These are phyloP conservation scores for Numenius arquata DNA, from an alignment of 2,113 vertebrate species.

Conservation along the genomic window DNA sequence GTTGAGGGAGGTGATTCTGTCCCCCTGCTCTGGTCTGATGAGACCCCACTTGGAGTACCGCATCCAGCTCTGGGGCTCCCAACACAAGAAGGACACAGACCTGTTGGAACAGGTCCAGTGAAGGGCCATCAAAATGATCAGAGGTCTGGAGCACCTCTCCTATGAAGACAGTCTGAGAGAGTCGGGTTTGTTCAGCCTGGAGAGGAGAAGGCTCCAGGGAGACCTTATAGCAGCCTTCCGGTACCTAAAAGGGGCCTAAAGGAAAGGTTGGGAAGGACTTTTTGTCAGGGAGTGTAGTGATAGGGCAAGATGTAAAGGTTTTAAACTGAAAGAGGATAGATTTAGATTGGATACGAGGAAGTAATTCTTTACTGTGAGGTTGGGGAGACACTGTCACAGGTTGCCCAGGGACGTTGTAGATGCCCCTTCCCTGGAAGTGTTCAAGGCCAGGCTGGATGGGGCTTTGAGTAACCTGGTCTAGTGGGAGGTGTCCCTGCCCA, in stretches of 20 bases:
- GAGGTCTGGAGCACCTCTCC: not conserved
- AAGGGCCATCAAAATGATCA: not conserved
- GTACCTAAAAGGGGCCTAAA: not conserved
- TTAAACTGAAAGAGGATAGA: not conserved
- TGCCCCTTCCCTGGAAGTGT: not conserved
- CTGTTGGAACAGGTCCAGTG: not conserved
- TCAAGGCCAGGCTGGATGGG: not conserved
- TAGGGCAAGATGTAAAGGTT: not conserved
- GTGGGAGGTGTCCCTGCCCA: not conserved
- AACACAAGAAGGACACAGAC: not conserved
- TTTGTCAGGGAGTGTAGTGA: not conserved
- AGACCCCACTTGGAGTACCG: not conserved
- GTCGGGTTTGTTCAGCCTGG: not conserved
- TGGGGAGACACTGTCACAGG: not conserved
- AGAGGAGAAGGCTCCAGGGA: not conserved
- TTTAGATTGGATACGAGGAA: not conserved
- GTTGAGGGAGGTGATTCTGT: not conserved
- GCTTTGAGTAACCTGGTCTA: not conserved
- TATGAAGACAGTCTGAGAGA: not conserved
- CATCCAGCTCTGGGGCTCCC: not conserved
- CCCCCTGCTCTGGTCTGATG: not conserved
- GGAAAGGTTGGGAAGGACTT: not conserved
- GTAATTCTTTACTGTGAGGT: not conserved
- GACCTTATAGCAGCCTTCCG: not conserved
- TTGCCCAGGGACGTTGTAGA: not conserved